Evolutionary conservation across 2,797 vertebrate species (phyloP).

Genomic region (Balearica regulorum): DNA sequence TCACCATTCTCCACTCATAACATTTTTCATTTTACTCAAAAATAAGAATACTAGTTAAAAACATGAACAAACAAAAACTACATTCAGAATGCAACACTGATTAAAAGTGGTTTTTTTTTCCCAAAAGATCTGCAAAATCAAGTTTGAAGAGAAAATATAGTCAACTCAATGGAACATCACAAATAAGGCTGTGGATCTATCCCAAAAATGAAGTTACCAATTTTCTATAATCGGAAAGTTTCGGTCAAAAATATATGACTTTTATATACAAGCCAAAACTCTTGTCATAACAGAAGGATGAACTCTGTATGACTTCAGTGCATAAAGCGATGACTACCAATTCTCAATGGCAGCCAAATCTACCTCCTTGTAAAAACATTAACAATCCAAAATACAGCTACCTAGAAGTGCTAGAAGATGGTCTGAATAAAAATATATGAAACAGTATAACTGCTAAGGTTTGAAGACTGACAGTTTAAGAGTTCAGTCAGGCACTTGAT

Average conservation of each 20-base stretch:
- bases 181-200: neutral
- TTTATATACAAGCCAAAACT: neutral
- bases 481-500: neutral
- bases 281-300: neutral
- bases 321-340: neutral
- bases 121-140: neutral
- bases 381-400: neutral
- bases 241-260: neutral
- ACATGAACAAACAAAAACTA: neutral
- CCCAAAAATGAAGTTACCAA: neutral
- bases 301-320: neutral
- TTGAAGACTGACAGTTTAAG: neutral
- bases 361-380: neutral
- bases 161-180: neutral
- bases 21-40: neutral
- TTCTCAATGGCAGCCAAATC: neutral
- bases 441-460: neutral
- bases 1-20: neutral
- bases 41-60: neutral
- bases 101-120: neutral
- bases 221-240: neutral
- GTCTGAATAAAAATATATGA: neutral
- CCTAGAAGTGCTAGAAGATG: neutral
- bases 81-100: neutral
- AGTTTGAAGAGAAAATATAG: neutral